phyloP scores from a whole-genome alignment of 2,113 vertebrate genomes.

The Sisor rabdophorus region DNA sequence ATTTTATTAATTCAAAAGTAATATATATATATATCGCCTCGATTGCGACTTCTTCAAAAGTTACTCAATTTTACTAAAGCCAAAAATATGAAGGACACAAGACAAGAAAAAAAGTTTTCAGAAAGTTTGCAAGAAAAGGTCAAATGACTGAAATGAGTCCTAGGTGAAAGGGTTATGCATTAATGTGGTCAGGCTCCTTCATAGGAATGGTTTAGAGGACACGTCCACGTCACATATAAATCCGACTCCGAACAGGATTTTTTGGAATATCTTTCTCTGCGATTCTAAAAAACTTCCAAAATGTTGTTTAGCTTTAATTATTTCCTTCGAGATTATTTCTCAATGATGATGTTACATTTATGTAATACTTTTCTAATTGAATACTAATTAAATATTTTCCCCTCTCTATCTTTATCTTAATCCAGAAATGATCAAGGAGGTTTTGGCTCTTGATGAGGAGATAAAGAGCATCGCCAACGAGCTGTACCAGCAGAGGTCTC shows the following conservation, averaged over 20 bases:
- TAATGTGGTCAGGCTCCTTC: not conserved
- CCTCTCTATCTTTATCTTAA: constrained; percentile 23
- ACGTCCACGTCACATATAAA: not conserved
- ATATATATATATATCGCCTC: no score
- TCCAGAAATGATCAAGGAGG: constrained; percentile 83
- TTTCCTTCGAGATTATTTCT: not conserved
- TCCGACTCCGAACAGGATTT: not conserved
- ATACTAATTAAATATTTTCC: no score
- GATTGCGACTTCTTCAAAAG: no score
- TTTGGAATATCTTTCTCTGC: not conserved
- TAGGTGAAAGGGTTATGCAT: not conserved
- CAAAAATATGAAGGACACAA: no score
- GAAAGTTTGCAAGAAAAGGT: not conserved
- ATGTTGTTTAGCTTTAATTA: not conserved
- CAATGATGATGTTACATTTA: not conserved
- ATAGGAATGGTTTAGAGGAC: not conserved
- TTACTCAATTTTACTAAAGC: no score
- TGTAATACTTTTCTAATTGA: not conserved
- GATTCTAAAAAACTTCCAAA: not conserved
- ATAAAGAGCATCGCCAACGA: constrained; percentile 85
- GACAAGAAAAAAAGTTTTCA: no score
- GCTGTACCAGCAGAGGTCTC: constrained; percentile 83
- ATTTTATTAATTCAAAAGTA: no score
- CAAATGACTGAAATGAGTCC: not conserved
- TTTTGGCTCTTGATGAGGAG: constrained; percentile 81